These are phyloP conservation scores for Peromyscus attwateri DNA, from an alignment of 2,797 vertebrate species.

Conservation along the genomic window DNA sequence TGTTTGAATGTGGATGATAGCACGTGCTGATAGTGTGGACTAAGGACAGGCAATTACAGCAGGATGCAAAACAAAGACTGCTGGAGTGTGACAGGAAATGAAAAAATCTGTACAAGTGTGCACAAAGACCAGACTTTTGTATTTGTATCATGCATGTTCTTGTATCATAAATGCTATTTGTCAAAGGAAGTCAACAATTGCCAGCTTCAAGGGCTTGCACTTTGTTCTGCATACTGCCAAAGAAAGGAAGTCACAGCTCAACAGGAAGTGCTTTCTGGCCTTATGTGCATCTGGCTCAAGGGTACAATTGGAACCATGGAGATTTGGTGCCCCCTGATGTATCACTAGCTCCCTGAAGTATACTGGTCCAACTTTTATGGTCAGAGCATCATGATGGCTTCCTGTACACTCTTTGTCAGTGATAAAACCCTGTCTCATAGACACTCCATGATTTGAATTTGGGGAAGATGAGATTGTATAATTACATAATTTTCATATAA, in stretches of 20 bases:
- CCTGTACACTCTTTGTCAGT: too few relatives aligned
- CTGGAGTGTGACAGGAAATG: not conserved
- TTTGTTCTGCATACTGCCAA: rapidly evolving
- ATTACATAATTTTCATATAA: too few relatives aligned
- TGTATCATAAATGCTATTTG: not conserved
- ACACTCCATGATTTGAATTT: too few relatives aligned
- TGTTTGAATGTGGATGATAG: rapidly evolving
- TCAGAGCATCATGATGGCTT: too few relatives aligned
- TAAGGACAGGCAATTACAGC: not conserved
- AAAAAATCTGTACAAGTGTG: not conserved
- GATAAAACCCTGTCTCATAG: too few relatives aligned
- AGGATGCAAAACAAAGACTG: not conserved
- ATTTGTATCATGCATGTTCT: rapidly evolving
- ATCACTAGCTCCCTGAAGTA: rapidly evolving
- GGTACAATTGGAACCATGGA: not conserved
- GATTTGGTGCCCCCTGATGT: not conserved
- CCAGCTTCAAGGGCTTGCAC: too few relatives aligned
- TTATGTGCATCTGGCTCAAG: not conserved
- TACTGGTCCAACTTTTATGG: too few relatives aligned
- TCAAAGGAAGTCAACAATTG: not conserved
- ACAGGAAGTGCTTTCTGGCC: not conserved
- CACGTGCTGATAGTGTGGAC: rapidly evolving
- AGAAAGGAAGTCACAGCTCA: not conserved
- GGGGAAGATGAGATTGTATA: too few relatives aligned
- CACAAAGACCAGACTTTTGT: rapidly evolving